These are phyloP conservation scores for Hypotaenidia philippensis DNA, from an alignment of 2,797 vertebrate genomes.

Conservation along the genomic window DNA sequence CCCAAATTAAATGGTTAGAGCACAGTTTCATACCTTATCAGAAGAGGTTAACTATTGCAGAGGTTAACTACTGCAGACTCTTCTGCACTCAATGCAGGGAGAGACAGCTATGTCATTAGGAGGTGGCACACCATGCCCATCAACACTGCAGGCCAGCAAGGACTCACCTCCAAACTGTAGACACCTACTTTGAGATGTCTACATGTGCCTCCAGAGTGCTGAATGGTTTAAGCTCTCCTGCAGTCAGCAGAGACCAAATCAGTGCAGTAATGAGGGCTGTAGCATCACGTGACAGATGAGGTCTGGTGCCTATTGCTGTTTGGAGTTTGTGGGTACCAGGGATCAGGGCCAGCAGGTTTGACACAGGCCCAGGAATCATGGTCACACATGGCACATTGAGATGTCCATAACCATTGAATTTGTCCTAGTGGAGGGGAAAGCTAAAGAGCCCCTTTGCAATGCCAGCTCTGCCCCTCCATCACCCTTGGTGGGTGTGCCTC, in stretches of 20 bases:
- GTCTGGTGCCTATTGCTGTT: background rate
- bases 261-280: background rate
- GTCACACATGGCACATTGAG: background rate
- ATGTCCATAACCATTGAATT: background rate
- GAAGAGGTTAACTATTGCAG: no score
- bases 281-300: background rate
- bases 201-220: background rate
- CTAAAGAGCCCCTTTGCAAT: background rate
- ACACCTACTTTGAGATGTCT: background rate
- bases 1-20: no score
- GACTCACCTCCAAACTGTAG: background rate
- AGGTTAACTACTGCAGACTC: no score
- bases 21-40: no score
- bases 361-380: background rate
- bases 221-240: background rate
- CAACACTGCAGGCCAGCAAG: accelerated
- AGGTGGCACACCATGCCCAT: accelerated
- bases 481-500: background rate
- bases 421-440: background rate
- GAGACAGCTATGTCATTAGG: background rate
- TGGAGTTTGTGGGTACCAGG: background rate
- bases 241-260: background rate
- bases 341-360: accelerated
- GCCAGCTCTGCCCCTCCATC: background rate
- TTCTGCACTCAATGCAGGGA: background rate